phyloP scores from a whole-genome alignment of 2,113 vertebrate species.

The Boulengeromyrus knoepffleri region DNA sequence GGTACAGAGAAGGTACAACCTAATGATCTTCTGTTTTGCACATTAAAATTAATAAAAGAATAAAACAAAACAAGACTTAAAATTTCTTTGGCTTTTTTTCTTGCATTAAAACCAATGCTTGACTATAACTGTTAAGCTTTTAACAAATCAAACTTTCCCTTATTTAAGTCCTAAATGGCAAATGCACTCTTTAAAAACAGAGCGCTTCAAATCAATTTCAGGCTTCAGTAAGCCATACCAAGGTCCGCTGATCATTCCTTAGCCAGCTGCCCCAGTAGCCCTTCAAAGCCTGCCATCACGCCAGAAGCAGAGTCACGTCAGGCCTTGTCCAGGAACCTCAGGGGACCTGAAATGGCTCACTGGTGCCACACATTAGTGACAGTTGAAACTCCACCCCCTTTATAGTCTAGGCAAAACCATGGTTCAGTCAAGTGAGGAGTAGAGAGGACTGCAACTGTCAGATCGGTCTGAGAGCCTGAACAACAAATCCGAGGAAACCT shows the following conservation, averaged over 20 bases:
- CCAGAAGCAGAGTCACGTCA: neutral
- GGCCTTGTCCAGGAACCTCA: neutral
- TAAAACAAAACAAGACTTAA: neutral
- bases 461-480: neutral
- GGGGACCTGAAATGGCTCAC: neutral
- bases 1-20: neutral
- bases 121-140: constrained; percentile 2
- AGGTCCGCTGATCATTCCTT: constrained; percentile 9
- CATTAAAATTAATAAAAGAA: neutral
- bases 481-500: neutral
- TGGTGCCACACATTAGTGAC: neutral
- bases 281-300: neutral
- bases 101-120: neutral
- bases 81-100: neutral
- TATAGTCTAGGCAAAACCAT: neutral
- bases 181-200: neutral
- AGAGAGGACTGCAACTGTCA: neutral
- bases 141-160: constrained; percentile 3
- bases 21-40: neutral
- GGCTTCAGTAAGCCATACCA: constrained; percentile 17
- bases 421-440: neutral
- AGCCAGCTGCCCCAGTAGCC: neutral
- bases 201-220: constrained; percentile 11
- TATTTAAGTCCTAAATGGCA: constrained; percentile 6
- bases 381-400: neutral